phyloP scores from a whole-genome alignment of 2,888 invertebrate species.

The Apodemia duryi region DNA sequence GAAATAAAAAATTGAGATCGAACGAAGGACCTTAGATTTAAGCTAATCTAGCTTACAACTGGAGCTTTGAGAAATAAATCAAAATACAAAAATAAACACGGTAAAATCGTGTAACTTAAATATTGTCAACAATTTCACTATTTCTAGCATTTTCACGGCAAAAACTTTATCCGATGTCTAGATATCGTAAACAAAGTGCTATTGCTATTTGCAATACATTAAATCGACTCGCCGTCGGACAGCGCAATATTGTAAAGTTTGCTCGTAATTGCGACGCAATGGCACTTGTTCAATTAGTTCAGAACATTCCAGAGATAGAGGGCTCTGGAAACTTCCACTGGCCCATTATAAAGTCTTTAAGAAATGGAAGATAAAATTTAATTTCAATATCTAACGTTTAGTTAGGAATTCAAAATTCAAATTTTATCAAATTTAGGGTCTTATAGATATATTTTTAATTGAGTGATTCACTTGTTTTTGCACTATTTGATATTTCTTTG shows the following conservation, averaged over 20 bases:
- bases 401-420: too few species aligned
- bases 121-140: background rate
- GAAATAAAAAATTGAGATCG: too few species aligned
- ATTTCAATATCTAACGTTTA: conserved; percentile 44
- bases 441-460: too few species aligned
- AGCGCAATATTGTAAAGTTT: conserved; percentile 22
- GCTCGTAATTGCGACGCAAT: conserved; percentile 31
- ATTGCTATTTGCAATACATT: conserved; percentile 11
- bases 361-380: conserved; percentile 49
- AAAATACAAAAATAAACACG: too few species aligned
- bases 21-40: too few species aligned
- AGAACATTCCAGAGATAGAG: conserved; percentile 23
- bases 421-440: too few species aligned
- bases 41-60: too few species aligned
- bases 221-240: conserved; percentile 9
- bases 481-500: too few species aligned
- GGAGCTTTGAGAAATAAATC: too few species aligned
- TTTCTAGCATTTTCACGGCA: background rate
- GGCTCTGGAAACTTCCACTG: conserved; percentile 24
- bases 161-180: conserved; percentile 4
- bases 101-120: background rate
- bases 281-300: conserved; percentile 51
- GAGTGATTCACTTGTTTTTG: too few species aligned
- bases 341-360: conserved; percentile 54
- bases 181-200: conserved; percentile 13